Percentiles rank a stretch among this genome's conserved stretches.
Evolutionary conservation across 2,888 invertebrate genomes (phyloP).

Genomic region (Drosophila kuntzei): DNA sequence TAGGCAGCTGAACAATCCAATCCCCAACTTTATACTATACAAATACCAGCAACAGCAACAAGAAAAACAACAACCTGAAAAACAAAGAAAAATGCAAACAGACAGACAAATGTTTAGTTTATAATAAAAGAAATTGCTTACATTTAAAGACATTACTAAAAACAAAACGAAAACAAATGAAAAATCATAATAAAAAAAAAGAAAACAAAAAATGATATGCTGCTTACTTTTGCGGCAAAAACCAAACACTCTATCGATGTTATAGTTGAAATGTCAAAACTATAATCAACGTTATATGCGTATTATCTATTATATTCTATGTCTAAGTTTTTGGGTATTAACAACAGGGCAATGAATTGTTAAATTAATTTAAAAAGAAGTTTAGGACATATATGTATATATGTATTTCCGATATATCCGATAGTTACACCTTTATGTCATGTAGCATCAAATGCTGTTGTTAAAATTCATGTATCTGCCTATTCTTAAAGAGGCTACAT

Average conservation of each 20-base stretch:
- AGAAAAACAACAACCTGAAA: neutral
- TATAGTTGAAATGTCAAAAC: slow-evolving; percentile 19
- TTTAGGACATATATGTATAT: neutral
- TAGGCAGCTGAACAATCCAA: slow-evolving; percentile 20
- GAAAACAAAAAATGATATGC: slow-evolving; percentile 2
- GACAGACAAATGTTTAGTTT: slow-evolving; percentile 21
- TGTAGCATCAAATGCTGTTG: slow-evolving; percentile 4
- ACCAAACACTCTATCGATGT: slow-evolving; percentile 13
- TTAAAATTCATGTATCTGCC: neutral
- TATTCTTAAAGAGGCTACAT: neutral
- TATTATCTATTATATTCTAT: slow-evolving; percentile 12
- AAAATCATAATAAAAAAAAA: slow-evolving; percentile 7
- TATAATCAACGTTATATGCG: slow-evolving; percentile 3
- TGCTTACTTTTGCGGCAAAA: slow-evolving; percentile 5
- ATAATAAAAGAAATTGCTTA: slow-evolving; percentile 16
- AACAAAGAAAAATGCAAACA: slow-evolving; percentile 7
- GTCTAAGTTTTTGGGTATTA: slow-evolving; percentile 15
- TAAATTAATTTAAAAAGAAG: neutral
- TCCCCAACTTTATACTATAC: slow-evolving; percentile 13
- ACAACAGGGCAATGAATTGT: neutral
- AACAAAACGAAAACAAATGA: neutral
- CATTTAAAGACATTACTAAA: slow-evolving; percentile 28
- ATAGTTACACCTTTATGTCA: slow-evolving; percentile 1
- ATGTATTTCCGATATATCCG: neutral
- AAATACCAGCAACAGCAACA: neutral